Conservation (phyloP, 2,888 invertebrate species). For the Patella ulyssiponensis region DNA sequence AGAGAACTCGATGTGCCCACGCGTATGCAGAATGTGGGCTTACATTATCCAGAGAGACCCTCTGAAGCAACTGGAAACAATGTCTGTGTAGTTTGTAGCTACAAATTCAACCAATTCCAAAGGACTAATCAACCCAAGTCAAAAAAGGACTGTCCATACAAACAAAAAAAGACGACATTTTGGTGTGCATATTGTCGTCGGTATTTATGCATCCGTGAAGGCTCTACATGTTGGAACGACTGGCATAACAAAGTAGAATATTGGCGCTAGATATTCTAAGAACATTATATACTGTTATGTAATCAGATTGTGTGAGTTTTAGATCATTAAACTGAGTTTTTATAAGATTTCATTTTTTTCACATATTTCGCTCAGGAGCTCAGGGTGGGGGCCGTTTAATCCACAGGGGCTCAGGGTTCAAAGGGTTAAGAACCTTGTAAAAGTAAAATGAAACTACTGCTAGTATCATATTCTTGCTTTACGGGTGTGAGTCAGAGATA, state of each 20-base stretch:
- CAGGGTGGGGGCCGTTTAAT: no score
- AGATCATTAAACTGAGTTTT: no score
- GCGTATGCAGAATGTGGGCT: constrained; percentile 21
- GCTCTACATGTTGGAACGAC: constrained; percentile 24
- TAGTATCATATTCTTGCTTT: no score
- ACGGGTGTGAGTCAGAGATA: no score
- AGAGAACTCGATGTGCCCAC: constrained; percentile 11
- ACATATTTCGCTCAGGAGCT: no score
- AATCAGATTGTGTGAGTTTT: no score
- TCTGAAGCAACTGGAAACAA: constrained; percentile 21
- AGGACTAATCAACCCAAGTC: no score
- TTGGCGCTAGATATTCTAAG: constrained; percentile 13
- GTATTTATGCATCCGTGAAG: constrained; percentile 19
- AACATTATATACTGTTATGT: no score
- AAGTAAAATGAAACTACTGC: no score
- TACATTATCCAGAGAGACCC: constrained; percentile 25
- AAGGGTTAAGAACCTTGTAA: no score
- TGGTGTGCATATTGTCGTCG: constrained; percentile 20
- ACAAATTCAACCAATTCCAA: constrained; percentile 22
- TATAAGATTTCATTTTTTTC: no score
- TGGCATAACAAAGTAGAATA: constrained; percentile 26
- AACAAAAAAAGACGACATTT: constrained; percentile 19
- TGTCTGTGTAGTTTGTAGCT: constrained; percentile 29
- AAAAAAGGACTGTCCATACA: constrained; percentile 10
- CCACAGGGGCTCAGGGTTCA: no score